A percentile compares a stretch with the other conserved stretches of the same genome.
Evolutionary conservation across 2,797 vertebrate genomes (phyloP).

Genomic region (Petrocephalus schoutedeni): DNA sequence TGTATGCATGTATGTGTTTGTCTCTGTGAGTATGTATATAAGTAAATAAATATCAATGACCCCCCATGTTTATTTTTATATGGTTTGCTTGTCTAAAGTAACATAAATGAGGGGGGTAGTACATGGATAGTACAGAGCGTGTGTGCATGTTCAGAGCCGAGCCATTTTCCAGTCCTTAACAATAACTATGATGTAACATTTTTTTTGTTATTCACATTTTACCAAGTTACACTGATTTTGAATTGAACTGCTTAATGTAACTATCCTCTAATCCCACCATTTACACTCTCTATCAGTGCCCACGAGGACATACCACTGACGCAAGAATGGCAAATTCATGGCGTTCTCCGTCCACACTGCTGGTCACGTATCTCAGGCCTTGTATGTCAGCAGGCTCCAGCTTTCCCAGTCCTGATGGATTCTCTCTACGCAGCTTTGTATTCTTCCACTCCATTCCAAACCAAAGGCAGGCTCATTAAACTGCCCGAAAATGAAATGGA

Average conservation of each 20-base stretch:
- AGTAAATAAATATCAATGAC: too few relatives aligned
- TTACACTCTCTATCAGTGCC: background rate
- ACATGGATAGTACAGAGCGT: background rate
- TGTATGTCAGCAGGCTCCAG: constrained; percentile 39
- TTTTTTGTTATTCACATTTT: background rate
- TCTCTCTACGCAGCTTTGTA: background rate
- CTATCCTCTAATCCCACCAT: constrained; percentile 11
- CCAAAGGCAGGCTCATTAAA: background rate
- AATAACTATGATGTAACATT: background rate
- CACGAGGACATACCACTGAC: constrained; percentile 15
- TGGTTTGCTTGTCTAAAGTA: background rate
- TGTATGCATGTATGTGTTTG: background rate
- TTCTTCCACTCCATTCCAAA: background rate
- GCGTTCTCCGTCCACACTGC: constrained; percentile 18
- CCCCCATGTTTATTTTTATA: background rate
- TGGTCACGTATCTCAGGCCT: constrained; percentile 41
- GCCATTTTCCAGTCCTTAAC: background rate
- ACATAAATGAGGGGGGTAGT: background rate
- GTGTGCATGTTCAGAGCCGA: background rate
- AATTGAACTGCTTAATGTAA: constrained; percentile 36
- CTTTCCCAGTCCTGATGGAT: constrained; percentile 1
- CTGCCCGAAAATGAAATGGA: background rate
- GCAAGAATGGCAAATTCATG: constrained; percentile 27
- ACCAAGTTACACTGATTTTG: constrained; percentile 35
- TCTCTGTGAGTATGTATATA: background rate